Percentiles rank a stretch among this genome's conserved stretches.
phyloP scores from a whole-genome alignment of 2,888 invertebrate species.

The Caenorhabditis panamensis region DNA sequence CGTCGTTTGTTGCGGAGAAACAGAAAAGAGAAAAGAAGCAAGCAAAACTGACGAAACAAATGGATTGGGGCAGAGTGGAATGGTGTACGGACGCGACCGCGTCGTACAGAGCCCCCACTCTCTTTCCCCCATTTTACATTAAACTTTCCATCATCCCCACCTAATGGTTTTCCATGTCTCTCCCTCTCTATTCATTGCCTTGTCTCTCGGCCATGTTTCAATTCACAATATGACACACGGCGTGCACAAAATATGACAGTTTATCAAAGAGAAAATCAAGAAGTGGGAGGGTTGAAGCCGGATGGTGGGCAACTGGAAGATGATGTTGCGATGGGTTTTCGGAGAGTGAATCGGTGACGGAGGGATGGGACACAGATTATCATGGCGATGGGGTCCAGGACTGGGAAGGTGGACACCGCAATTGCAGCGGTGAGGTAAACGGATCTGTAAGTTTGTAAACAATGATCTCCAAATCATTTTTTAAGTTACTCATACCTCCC shows the following conservation, averaged over 20 bases:
- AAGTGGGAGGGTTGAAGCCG: neutral
- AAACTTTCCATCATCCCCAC: neutral
- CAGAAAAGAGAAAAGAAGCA: too few species aligned
- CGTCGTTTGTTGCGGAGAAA: too few species aligned
- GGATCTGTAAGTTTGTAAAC: conserved; percentile 1
- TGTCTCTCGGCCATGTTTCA: neutral
- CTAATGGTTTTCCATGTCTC: neutral
- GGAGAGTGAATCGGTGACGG: neutral
- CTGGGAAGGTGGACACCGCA: conserved; percentile 25
- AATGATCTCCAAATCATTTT: too few species aligned
- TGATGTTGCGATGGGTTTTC: neutral
- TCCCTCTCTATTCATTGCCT: too few species aligned
- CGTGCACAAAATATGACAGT: neutral
- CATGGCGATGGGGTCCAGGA: conserved; percentile 24
- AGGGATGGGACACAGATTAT: conserved; percentile 9
- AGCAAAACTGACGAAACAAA: too few species aligned
- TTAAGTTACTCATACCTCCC: neutral
- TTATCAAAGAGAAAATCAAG: neutral
- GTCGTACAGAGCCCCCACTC: conserved; percentile 1
- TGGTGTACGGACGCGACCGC: neutral
- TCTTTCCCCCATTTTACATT: neutral
- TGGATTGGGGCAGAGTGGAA: neutral
- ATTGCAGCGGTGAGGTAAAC: neutral
- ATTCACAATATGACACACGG: neutral
- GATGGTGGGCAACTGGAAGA: conserved; percentile 10